phyloP scores from a whole-genome alignment of 2,888 invertebrate genomes.

The Gymnoscelis rufifasciata region DNA sequence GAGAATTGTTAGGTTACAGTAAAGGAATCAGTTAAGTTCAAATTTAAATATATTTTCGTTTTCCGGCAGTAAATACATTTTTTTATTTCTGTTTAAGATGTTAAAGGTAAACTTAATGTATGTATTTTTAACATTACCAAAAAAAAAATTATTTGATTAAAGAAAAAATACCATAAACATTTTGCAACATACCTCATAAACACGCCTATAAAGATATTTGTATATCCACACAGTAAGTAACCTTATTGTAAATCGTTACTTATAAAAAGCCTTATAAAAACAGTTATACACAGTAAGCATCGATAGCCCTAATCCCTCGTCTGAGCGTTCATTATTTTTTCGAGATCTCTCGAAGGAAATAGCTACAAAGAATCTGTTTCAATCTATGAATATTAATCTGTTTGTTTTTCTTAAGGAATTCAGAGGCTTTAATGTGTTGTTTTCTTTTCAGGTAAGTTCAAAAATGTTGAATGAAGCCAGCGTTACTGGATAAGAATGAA shows the following conservation, averaged over 20 bases:
- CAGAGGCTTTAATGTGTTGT: conserved; percentile 10
- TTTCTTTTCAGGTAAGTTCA: conserved; percentile 37
- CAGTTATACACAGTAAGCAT: conserved; percentile 31
- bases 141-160: too few species aligned
- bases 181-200: too few species aligned
- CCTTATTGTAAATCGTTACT: neutral
- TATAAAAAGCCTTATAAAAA: conserved; percentile 3
- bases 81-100: too few species aligned
- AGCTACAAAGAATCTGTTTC: conserved; percentile 24
- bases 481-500: neutral
- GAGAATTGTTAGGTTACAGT: too few species aligned
- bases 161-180: too few species aligned
- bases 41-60: too few species aligned
- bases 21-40: too few species aligned
- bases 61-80: too few species aligned
- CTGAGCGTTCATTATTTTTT: conserved; percentile 49
- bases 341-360: conserved; percentile 29
- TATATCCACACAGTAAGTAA: too few species aligned
- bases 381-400: conserved; percentile 26
- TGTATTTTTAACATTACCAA: too few species aligned
- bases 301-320: conserved; percentile 39
- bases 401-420: conserved; percentile 16
- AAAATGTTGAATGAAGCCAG: neutral
- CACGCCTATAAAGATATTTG: too few species aligned
- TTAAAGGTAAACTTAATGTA: too few species aligned